Conservation (phyloP, 2,113 vertebrate species). For the Chaetorhynchus papuensis region DNA sequence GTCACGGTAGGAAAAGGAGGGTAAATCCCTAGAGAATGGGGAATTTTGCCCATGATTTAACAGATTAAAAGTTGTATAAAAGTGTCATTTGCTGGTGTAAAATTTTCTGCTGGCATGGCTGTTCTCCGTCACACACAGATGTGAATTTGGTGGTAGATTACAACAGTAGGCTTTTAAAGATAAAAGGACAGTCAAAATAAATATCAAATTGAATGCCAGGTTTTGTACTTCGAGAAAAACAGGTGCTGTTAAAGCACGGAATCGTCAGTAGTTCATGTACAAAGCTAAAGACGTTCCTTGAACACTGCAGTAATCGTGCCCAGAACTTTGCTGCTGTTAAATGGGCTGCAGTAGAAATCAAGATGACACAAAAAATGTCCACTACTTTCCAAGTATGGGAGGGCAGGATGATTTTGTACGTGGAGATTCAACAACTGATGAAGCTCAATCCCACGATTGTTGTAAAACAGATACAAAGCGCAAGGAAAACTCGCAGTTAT, state of each 20-base stretch:
- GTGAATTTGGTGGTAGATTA: background rate
- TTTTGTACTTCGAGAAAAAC: background rate
- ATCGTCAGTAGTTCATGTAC: background rate
- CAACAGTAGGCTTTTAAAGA: background rate
- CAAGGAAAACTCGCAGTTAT: background rate
- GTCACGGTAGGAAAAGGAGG: background rate
- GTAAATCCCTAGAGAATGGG: background rate
- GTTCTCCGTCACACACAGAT: background rate
- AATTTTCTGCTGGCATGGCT: background rate
- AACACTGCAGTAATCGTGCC: background rate
- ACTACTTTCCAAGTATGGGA: background rate
- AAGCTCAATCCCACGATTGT: background rate
- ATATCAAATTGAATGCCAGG: background rate
- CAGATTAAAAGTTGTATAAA: background rate
- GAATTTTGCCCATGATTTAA: background rate
- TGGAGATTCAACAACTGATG: background rate
- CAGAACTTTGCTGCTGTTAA: background rate
- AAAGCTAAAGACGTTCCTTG: background rate
- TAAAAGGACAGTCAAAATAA: background rate
- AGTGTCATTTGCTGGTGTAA: background rate
- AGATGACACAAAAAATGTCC: background rate
- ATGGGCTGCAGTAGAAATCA: background rate
- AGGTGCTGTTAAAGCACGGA: background rate
- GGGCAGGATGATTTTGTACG: background rate
- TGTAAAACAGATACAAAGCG: background rate